These are phyloP conservation scores for Hydrolagus colliei DNA, from an alignment of 2,797 vertebrate genomes.

Conservation along the genomic window DNA sequence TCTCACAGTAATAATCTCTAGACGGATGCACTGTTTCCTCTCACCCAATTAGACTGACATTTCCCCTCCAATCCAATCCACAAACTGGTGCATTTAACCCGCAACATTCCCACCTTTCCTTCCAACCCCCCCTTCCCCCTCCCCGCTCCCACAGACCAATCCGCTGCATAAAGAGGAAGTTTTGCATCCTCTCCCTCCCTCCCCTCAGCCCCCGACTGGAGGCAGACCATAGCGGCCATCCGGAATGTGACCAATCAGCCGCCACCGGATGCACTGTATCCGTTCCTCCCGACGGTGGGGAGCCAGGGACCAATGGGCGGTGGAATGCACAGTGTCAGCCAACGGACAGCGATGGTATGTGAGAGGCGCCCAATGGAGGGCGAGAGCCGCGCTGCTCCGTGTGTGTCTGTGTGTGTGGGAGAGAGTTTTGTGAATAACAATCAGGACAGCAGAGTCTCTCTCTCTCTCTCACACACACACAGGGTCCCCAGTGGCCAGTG, in stretches of 20 bases:
- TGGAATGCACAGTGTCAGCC: neutral
- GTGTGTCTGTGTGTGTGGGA: too few species aligned
- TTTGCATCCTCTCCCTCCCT: neutral
- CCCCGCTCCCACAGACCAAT: neutral
- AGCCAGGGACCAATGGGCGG: neutral
- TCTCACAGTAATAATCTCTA: neutral
- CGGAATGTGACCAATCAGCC: conserved; percentile 65
- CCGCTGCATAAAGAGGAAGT: neutral
- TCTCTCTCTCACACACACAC: neutral
- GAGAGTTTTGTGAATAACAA: neutral
- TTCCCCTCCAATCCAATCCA: neutral
- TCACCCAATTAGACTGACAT: neutral
- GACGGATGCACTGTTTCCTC: conserved; percentile 23
- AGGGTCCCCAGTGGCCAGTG: neutral
- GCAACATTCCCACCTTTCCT: neutral
- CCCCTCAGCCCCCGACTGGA: neutral
- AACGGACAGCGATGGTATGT: conserved; percentile 15
- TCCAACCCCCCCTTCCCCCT: too few species aligned
- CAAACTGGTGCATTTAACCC: neutral
- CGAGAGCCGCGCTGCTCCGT: neutral
- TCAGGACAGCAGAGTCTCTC: neutral
- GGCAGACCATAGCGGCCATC: conserved; percentile 41
- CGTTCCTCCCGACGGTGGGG: conserved; percentile 24
- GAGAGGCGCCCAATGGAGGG: neutral
- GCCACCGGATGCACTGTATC: conserved; percentile 67